Conservation (phyloP, 37 sponge, comb jelly and placozoan species). For the Aplysina aerophoba region DNA sequence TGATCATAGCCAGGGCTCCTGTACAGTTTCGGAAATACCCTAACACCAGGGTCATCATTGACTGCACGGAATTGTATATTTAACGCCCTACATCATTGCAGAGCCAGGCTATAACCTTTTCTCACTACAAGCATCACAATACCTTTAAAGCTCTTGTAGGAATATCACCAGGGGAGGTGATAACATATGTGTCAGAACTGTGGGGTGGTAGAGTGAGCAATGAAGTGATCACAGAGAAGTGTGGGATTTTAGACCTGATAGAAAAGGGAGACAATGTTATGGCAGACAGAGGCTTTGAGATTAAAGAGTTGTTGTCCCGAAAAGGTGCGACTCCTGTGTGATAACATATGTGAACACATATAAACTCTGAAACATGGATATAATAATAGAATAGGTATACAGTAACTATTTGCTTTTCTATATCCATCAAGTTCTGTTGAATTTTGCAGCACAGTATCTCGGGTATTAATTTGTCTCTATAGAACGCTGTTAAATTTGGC, state of each 20-base stretch:
- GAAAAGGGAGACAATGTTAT: conserved; percentile 7
- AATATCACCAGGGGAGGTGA: background rate
- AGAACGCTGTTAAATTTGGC: background rate
- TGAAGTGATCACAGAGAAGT: background rate
- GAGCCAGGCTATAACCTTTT: background rate
- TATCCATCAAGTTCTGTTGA: too few species aligned
- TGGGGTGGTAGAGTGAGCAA: conserved; percentile 32
- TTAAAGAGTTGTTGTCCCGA: background rate
- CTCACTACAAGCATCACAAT: background rate
- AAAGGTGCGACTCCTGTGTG: background rate
- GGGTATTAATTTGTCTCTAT: background rate
- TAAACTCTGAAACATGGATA: too few species aligned
- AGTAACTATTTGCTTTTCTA: too few species aligned
- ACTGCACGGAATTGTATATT: background rate
- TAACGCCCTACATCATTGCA: background rate
- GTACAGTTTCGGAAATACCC: background rate
- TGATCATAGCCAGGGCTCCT: background rate
- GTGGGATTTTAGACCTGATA: background rate
- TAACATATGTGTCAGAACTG: background rate
- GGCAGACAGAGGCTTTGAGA: conserved; percentile 32
- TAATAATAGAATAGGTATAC: too few species aligned
- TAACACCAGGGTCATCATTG: background rate
- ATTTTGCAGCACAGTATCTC: background rate
- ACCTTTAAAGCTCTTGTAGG: background rate
- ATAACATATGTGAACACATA: too few species aligned